Conservation (phyloP, 2,888 invertebrate species). For the Punctoribates punctum region DNA sequence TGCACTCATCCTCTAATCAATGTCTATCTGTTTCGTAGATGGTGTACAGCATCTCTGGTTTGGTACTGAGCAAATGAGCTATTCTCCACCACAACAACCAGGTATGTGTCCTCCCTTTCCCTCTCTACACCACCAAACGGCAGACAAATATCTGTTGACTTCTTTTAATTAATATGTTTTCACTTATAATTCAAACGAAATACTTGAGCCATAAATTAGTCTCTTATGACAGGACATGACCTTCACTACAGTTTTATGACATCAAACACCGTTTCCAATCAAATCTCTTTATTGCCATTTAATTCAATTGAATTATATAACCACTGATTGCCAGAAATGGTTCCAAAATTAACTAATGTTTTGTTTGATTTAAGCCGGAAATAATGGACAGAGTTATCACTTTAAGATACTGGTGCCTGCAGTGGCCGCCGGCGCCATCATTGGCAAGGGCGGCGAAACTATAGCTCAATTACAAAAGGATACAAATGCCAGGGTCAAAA, state of each 20-base stretch:
- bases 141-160: background rate
- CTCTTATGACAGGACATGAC: conserved; percentile 34
- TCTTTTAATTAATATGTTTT: background rate
- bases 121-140: background rate
- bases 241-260: conserved; percentile 31
- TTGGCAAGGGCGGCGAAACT: conserved; percentile 98
- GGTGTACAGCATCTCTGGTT: conserved; percentile 43
- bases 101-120: background rate
- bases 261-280: background rate
- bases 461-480: conserved; percentile 97
- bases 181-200: background rate
- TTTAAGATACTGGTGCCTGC: conserved; percentile 96
- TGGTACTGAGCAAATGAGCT: conserved; percentile 43
- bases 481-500: conserved; percentile 94
- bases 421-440: conserved; percentile 96
- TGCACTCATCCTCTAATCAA: background rate
- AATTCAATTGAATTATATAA: background rate
- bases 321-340: background rate
- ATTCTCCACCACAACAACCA: conserved; percentile 42
- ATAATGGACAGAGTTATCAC: conserved; percentile 65
- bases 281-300: background rate
- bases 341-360: background rate
- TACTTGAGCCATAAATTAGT: conserved; percentile 8
- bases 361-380: conserved; percentile 36
- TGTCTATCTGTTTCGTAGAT: conserved; percentile 36